Evolutionary conservation across 2,797 vertebrate genomes (phyloP).

Genomic region (Poecilia picta): DNA sequence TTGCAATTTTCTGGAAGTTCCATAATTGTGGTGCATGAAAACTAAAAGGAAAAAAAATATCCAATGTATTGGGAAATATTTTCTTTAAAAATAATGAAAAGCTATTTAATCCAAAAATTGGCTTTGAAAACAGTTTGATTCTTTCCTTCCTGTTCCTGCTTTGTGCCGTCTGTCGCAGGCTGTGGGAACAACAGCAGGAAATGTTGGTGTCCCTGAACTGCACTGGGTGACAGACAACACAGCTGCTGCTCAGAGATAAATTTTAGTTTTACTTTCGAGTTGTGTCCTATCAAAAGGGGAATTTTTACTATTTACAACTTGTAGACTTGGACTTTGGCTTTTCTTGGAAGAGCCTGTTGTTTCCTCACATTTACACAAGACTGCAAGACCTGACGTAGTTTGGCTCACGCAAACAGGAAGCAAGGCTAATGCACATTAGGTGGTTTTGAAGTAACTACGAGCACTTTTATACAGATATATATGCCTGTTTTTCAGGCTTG

Average conservation of each 20-base stretch:
- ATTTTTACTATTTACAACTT: neutral
- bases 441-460: neutral
- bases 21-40: too few relatives aligned
- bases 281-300: neutral
- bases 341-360: neutral
- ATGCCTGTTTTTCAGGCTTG: neutral
- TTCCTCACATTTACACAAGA: neutral
- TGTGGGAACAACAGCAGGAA: conserved; percentile 9
- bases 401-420: neutral
- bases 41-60: too few relatives aligned
- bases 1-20: too few relatives aligned
- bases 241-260: too few relatives aligned
- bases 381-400: neutral
- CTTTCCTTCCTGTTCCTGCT: neutral
- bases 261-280: neutral
- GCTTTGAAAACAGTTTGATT: neutral
- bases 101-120: neutral
- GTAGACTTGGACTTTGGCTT: neutral
- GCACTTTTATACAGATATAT: neutral
- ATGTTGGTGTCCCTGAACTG: neutral
- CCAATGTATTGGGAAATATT: neutral
- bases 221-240: neutral
- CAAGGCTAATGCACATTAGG: neutral
- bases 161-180: neutral
- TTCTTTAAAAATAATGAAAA: neutral